Evolutionary conservation across 2,113 vertebrate species (phyloP).

Genomic region (Chascanopsetta lugubris): DNA sequence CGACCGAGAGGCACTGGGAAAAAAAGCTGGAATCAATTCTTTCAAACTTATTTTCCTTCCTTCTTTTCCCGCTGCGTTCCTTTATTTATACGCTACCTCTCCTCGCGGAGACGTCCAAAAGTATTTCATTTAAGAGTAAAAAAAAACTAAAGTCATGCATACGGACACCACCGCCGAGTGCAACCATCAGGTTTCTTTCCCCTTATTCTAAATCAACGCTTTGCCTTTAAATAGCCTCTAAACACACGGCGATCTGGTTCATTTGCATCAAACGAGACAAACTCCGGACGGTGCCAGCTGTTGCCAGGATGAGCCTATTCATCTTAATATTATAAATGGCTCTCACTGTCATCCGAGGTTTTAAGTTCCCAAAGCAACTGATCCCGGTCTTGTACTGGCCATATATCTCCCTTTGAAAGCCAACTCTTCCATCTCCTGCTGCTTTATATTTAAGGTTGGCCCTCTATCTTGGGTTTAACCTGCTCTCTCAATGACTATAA

Average conservation of each 20-base stretch:
- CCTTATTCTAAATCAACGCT: slow-evolving; percentile 1
- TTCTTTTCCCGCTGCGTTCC: neutral
- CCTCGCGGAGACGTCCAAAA: neutral
- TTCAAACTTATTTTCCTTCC: neutral
- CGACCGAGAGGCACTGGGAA: slow-evolving; percentile 27
- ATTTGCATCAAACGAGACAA: slow-evolving; percentile 75
- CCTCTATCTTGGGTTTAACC: slow-evolving; percentile 69
- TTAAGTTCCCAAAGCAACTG: slow-evolving; percentile 80
- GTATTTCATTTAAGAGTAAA: neutral
- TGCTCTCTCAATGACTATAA: slow-evolving; percentile 48
- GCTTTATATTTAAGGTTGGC: slow-evolving; percentile 77
- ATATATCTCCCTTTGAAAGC: slow-evolving; percentile 74
- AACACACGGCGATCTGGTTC: slow-evolving; percentile 59
- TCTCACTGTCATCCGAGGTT: slow-evolving; percentile 79
- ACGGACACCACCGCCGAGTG: neutral
- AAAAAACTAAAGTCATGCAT: neutral
- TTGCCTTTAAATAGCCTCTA: slow-evolving; percentile 34
- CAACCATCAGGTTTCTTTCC: neutral
- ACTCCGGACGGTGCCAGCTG: slow-evolving; percentile 58
- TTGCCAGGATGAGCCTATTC: slow-evolving; percentile 69
- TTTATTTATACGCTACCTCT: neutral
- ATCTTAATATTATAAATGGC: slow-evolving; percentile 80
- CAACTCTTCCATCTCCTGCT: slow-evolving; percentile 73
- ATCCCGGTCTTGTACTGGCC: slow-evolving; percentile 66
- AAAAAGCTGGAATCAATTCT: neutral